These are phyloP conservation scores for Mallateleia sp. DNA, from an alignment of 2,888 invertebrate species.

Conservation along the genomic window DNA sequence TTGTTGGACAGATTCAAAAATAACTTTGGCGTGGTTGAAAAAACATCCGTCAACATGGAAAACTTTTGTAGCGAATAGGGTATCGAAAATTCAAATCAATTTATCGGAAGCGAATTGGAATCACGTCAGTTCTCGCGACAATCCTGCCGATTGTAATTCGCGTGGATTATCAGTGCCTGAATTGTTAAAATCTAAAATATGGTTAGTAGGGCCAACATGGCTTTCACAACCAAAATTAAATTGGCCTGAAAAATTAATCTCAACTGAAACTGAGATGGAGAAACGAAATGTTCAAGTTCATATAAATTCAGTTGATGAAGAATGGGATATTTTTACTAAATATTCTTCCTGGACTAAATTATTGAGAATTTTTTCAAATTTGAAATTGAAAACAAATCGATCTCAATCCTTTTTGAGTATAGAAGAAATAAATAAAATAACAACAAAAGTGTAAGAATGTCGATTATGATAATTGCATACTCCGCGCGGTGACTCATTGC, in stretches of 20 bases:
- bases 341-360: no score
- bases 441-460: no score
- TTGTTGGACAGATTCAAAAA: slow-evolving; percentile 10
- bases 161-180: neutral
- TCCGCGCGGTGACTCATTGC: slow-evolving; percentile 60
- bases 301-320: no score
- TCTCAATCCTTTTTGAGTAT: no score
- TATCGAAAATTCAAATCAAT: neutral
- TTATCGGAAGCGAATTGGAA: neutral
- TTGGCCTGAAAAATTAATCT: no score
- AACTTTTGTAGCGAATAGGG: neutral
- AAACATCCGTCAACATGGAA: neutral
- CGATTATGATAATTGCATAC: slow-evolving; percentile 72
- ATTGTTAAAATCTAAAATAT: neutral
- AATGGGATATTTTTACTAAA: no score
- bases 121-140: neutral
- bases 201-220: neutral
- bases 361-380: no score
- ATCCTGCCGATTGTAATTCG: neutral
- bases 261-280: no score
- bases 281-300: no score
- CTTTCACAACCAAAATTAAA: neutral
- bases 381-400: no score
- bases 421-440: no score
- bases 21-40: neutral